Evolutionary conservation across 1,140 invertebrate genomes (phyloP), one percentile per base, ranked within the genome.

Genomic region (Bombus sylvicola): DNA sequence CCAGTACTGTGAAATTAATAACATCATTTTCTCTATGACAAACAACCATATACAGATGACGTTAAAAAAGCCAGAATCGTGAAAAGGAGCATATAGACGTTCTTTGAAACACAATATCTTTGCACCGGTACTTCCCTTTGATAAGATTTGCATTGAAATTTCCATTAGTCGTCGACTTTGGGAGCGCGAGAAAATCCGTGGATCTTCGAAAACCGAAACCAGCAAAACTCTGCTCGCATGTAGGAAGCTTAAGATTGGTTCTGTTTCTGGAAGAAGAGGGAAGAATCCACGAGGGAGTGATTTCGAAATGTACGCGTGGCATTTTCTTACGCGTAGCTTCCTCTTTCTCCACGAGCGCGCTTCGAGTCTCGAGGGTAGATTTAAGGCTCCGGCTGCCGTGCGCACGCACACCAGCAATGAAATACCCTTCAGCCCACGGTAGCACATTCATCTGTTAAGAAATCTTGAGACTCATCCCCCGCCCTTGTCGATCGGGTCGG

Each of bases 391-490:
- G 1, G 37, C 22, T 71, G 47, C 47, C 37, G 31, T 18, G 69
- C n/a, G 34, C 73, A 82, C 71, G 57, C 81, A n/a, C 43, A 37
- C 12, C 31, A n/a, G 10, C 15, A 74, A 66, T 37, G 41, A 66
- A 83, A 83, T 62, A 66, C 72, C 59, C 71, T 76, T 83, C 72
- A 28, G 10, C 31, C 2, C 15, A 25, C 10, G 31, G 15, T 53
- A 66, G 59, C 41, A 25, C 73, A 53, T 83, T 76, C 81, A 66
- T 83, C 72, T 66, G 59, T 83, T 72, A 59, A 37, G 57, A 83
- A 83, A 83, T 75, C 72, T 66, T 9, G 59, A 53, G 41, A 53
- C 28, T 4, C 34, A 25, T 34, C 12, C 37, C n/a, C 64, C 31
- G 5, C 13, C 6, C 5, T 31, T 37, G 6, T 41, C 68, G 68